Conservation (phyloP, 1,140 invertebrate species). For the Drosophila busckii region DNA sequence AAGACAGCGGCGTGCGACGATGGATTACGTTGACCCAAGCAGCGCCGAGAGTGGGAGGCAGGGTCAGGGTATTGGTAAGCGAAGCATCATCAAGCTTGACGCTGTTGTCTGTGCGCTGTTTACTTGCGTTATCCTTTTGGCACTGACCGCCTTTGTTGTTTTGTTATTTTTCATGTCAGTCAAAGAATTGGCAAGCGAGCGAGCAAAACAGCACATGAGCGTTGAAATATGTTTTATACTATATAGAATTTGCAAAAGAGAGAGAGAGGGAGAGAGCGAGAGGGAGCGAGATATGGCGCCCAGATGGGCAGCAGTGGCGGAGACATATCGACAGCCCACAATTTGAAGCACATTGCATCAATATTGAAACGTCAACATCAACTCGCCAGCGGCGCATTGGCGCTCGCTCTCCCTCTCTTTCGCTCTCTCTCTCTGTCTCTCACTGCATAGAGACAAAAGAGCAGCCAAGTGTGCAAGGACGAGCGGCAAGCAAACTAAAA, state of each 20-base stretch:
- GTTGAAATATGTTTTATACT: constrained; percentile 61
- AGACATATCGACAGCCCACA: no score
- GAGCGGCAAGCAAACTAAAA: constrained; percentile 1
- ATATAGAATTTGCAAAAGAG: constrained; percentile 14
- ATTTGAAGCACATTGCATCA: constrained; percentile 68
- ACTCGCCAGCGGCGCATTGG: constrained; percentile 68
- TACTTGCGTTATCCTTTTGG: constrained; percentile 64
- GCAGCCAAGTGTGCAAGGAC: constrained; percentile 1
- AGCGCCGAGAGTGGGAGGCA: constrained; percentile 9
- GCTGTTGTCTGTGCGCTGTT: constrained; percentile 46
- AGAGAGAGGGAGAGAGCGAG: background rate
- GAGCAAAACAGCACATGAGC: constrained; percentile 56
- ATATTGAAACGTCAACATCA: constrained; percentile 77
- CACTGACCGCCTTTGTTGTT: constrained; percentile 66
- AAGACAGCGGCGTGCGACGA: constrained; percentile 44
- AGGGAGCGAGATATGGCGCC: constrained; percentile 6
- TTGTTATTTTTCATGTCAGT: constrained; percentile 77
- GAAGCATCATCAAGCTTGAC: constrained; percentile 32
- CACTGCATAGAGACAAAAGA: constrained; percentile 24
- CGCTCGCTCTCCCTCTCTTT: no score
- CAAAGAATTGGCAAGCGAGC: constrained; percentile 67
- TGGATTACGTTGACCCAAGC: constrained; percentile 51
- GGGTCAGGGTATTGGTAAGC: background rate
- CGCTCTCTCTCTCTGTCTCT: no score
- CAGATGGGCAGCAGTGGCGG: constrained; percentile 29